Percentiles rank a stretch among this genome's conserved stretches.
Evolutionary conservation across 2,888 invertebrate genomes (phyloP).

Genomic region (Spilosoma lubricipeda): DNA sequence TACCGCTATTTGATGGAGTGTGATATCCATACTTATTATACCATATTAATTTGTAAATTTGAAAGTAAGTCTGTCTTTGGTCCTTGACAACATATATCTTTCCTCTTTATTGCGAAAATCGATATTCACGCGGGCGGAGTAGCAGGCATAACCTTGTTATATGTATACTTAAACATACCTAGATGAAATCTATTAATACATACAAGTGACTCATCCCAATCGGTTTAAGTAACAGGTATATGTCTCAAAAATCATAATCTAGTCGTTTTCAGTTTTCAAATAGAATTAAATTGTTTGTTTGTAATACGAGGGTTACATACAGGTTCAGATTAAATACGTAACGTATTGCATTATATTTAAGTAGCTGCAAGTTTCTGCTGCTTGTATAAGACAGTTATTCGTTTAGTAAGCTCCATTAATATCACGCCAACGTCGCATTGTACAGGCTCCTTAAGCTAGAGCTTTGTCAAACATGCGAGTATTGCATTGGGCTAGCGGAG

Average conservation of each 20-base stretch:
- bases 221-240: background rate
- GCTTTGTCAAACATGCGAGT: slow-evolving; percentile 44
- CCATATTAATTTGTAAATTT: too few species aligned
- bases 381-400: slow-evolving; percentile 1
- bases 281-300: too few species aligned
- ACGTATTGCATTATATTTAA: background rate
- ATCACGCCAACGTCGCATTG: slow-evolving; percentile 4
- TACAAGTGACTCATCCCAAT: background rate
- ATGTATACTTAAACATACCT: too few species aligned
- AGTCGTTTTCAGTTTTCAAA: background rate
- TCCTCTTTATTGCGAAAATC: too few species aligned
- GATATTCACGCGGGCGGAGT: too few species aligned
- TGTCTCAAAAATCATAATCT: background rate
- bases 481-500: slow-evolving; percentile 42
- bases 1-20: too few species aligned
- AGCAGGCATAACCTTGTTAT: too few species aligned
- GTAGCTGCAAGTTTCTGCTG: background rate
- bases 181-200: background rate
- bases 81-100: too few species aligned
- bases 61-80: too few species aligned
- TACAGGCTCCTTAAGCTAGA: slow-evolving; percentile 30
- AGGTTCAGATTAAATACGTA: background rate
- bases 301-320: too few species aligned
- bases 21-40: too few species aligned
- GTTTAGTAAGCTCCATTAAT: slow-evolving; percentile 1